Conservation (phyloP, 2,888 invertebrate species). For the Himalopsyche tibetana region DNA sequence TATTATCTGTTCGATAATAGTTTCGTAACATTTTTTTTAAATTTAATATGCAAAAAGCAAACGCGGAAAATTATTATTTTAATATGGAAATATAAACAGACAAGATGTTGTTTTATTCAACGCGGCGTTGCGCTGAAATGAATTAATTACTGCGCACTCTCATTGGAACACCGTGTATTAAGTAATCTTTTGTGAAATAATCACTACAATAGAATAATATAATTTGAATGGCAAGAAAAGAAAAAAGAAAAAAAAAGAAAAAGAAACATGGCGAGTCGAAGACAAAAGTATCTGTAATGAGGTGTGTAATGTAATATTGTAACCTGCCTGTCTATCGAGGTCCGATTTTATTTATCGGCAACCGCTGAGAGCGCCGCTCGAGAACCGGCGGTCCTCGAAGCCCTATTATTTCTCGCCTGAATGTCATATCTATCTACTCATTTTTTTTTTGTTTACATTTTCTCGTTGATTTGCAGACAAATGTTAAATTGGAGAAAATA, state of each 20-base stretch:
- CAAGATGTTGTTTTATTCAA: too few relatives aligned
- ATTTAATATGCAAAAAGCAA: too few relatives aligned
- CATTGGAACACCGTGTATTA: slow-evolving; percentile 31
- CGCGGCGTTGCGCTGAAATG: too few relatives aligned
- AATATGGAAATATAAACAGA: too few relatives aligned
- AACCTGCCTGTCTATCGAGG: slow-evolving; percentile 40
- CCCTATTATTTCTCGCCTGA: neutral
- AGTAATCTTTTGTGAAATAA: slow-evolving; percentile 37
- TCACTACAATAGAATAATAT: slow-evolving; percentile 40
- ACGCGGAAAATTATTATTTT: too few relatives aligned
- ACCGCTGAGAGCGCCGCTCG: slow-evolving; percentile 13
- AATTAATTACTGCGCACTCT: too few relatives aligned
- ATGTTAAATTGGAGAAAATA: slow-evolving; percentile 34
- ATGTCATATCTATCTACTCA: neutral
- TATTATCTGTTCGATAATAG: too few relatives aligned
- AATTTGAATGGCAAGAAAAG: slow-evolving; percentile 42
- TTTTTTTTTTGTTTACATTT: neutral
- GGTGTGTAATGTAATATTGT: slow-evolving; percentile 43
- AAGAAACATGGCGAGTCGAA: slow-evolving; percentile 38
- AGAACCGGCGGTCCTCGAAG: neutral
- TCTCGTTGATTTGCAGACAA: neutral
- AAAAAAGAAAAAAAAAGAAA: slow-evolving; percentile 27
- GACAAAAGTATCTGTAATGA: slow-evolving; percentile 43
- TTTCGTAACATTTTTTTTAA: too few relatives aligned
- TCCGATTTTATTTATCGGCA: slow-evolving; percentile 43